A percentile compares a stretch with the other conserved stretches of the same genome.
Conservation (phyloP, 2,797 vertebrate species). For the Tapirus indicus region DNA sequence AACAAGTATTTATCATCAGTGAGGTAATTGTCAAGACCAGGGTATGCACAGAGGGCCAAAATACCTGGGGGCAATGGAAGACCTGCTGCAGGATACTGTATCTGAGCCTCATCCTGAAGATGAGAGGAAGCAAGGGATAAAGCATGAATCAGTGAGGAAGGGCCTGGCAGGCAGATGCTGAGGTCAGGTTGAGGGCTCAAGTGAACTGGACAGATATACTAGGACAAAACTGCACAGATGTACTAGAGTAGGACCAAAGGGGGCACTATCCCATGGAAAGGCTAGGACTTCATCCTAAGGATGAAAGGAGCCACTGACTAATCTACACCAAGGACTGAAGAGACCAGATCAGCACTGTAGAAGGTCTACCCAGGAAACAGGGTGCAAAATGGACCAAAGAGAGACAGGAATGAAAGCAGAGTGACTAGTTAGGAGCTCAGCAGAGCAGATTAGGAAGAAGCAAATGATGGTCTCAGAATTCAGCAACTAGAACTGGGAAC, state of each 20-base stretch:
- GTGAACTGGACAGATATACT: background rate
- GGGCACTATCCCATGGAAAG: rapidly evolving
- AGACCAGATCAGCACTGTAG: background rate
- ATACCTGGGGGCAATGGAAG: background rate
- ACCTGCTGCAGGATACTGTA: background rate
- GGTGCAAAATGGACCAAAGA: background rate
- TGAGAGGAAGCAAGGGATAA: background rate
- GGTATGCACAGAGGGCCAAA: background rate
- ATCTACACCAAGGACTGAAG: background rate
- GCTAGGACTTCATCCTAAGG: background rate
- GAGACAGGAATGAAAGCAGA: background rate
- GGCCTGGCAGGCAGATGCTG: background rate
- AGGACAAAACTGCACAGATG: background rate
- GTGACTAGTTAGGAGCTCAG: background rate
- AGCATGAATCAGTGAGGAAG: background rate
- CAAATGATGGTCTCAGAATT: background rate
- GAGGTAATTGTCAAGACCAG: background rate
- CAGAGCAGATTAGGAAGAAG: background rate
- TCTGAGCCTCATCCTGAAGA: background rate
- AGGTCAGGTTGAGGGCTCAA: background rate
- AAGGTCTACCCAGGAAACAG: background rate
- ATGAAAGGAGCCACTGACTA: background rate
- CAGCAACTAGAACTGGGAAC: background rate
- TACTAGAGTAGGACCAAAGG: background rate
- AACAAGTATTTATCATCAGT: background rate